Percentiles rank a stretch among this genome's conserved stretches.
Evolutionary conservation across 2,113 vertebrate genomes (phyloP).

Genomic region (Murina feae): DNA sequence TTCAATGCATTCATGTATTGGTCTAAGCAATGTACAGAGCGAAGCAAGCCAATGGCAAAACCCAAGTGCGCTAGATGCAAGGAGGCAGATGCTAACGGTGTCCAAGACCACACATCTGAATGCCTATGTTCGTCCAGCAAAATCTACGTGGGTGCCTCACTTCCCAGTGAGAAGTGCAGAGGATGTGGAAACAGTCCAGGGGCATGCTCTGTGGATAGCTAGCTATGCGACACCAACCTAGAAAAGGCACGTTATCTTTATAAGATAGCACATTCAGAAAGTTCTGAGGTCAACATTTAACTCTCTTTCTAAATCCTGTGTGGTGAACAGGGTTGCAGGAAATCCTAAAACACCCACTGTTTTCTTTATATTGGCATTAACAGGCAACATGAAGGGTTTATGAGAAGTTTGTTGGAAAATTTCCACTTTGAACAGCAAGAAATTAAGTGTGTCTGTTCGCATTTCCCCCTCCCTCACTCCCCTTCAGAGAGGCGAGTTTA

Average conservation of each 20-base stretch:
- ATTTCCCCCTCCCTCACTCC: neutral
- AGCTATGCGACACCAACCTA: slow-evolving; percentile 7
- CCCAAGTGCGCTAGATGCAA: neutral
- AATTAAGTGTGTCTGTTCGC: slow-evolving; percentile 74
- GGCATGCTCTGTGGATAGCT: neutral
- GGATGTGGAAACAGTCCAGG: neutral
- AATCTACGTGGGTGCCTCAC: neutral
- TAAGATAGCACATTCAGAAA: slow-evolving; percentile 74
- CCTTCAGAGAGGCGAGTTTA: slow-evolving; percentile 75
- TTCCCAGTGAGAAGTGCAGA: neutral
- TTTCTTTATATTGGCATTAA: slow-evolving; percentile 67
- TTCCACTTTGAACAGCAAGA: slow-evolving; percentile 78
- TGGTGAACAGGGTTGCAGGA: slow-evolving; percentile 47
- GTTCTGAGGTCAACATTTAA: slow-evolving; percentile 75
- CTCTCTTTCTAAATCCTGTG: slow-evolving; percentile 62
- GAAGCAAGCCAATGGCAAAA: neutral
- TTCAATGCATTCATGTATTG: neutral
- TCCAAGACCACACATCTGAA: neutral
- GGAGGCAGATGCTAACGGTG: neutral
- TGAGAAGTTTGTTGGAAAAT: slow-evolving; percentile 78
- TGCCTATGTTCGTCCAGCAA: neutral
- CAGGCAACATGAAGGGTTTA: slow-evolving; percentile 69
- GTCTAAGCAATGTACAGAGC: neutral
- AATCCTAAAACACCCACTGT: slow-evolving; percentile 70
- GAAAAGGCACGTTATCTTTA: slow-evolving; percentile 73